phyloP scores from a whole-genome alignment of 2,113 vertebrate species.

The Triplophysa tibetana region DNA sequence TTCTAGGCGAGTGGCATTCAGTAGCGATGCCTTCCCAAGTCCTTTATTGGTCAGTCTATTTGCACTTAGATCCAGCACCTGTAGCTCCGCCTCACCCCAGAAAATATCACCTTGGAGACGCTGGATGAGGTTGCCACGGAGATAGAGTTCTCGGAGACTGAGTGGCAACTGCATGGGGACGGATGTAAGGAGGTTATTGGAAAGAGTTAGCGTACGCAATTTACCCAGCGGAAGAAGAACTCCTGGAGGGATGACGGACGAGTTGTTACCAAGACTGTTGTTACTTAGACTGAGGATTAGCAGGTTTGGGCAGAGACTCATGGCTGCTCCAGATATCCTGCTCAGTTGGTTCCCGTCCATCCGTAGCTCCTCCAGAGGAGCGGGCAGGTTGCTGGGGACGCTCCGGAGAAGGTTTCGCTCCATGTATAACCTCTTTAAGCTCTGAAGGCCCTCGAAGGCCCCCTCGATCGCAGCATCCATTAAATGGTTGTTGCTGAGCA shows the following conservation, averaged over 20 bases:
- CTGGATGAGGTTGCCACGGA: slow-evolving; percentile 70
- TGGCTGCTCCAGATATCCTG: slow-evolving; percentile 56
- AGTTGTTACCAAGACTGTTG: slow-evolving; percentile 63
- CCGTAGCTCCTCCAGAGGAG: slow-evolving; percentile 63
- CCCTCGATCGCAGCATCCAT: slow-evolving; percentile 61
- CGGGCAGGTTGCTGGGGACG: slow-evolving; percentile 55
- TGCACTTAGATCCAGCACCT: slow-evolving; percentile 69
- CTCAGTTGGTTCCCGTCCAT: slow-evolving; percentile 63
- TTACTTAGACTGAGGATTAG: slow-evolving; percentile 65
- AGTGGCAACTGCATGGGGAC: slow-evolving; percentile 61
- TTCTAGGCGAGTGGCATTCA: slow-evolving; percentile 69
- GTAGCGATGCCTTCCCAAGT: slow-evolving; percentile 61
- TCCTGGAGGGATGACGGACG: slow-evolving; percentile 48
- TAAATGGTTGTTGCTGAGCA: slow-evolving; percentile 71
- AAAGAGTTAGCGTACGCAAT: slow-evolving; percentile 65
- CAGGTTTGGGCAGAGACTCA: slow-evolving; percentile 56
- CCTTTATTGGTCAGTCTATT: slow-evolving; percentile 71
- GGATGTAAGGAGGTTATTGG: slow-evolving; percentile 58
- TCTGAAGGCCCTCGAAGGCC: slow-evolving; percentile 59
- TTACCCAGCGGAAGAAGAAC: slow-evolving; percentile 56
- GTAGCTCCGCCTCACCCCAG: slow-evolving; percentile 66
- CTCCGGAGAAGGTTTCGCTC: slow-evolving; percentile 59
- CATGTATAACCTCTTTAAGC: slow-evolving; percentile 61
- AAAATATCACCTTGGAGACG: slow-evolving; percentile 68
- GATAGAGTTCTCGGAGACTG: slow-evolving; percentile 71